Base-by-base conservation (phyloP, 1,140 invertebrate genomes). In the Aphaenogaster ashmeadi region DNA sequence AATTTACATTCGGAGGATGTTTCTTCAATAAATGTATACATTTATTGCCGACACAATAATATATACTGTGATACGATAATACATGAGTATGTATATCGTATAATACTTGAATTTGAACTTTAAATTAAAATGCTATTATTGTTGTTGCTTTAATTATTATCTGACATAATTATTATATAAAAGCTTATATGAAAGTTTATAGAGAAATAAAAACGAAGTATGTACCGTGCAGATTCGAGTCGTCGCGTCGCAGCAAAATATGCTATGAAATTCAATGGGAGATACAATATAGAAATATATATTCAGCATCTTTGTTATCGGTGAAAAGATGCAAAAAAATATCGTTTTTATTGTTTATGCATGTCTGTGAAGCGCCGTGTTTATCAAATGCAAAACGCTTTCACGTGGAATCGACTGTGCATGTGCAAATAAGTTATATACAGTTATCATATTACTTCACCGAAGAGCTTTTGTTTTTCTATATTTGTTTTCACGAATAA, bases 251-350 rank as follows among this genome's bases (percentile, higher is more conserved):
- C n/a, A 78, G 64, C n/a, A 47, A 27, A 36, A 44, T 27, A 27
- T 9, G 11, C 62, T 36, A 80, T 80, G 64, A 80, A 86, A 86
- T 80, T 86, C 75, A 80, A 86, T 80, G 33, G 38, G 9, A 80
- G 21, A 56, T 38, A 36, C 38, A 58, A 64, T 52, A 67, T 41
- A 7, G 38, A 56, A 60, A 86, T 80, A 78, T 15, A 52, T 44
- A 60, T 67, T 86, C 84, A 52, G 27, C 27, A 15, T 44, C 41
- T 84, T 67, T 67, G 36, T 62, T 21, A 54, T 86, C 13, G 75
- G 15, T 27, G 21, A 69, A 44, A 58, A 86, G 38, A 69, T 69
- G 38, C 62, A 79, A 21, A 44, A 64, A 74, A 75, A 13, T 44
- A 9, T 47, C 15, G 7, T 58, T 47, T 36, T 62, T 62, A 58